Conservation (phyloP, 2,797 vertebrate species). For the Channa striata region DNA sequence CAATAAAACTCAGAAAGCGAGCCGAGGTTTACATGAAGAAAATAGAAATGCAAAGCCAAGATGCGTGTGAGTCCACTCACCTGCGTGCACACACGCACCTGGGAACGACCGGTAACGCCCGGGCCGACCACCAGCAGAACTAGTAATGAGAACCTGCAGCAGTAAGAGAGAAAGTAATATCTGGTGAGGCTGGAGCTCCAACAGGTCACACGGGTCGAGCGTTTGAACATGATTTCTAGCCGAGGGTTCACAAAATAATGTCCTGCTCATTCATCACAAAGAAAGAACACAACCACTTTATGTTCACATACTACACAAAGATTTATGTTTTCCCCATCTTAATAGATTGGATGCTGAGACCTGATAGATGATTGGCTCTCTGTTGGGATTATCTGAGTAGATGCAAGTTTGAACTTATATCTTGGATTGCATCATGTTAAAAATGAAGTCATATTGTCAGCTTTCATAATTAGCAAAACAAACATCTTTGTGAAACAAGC, state of each 20-base stretch:
- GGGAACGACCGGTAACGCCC: constrained; percentile 6
- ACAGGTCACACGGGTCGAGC: background rate
- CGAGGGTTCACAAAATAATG: background rate
- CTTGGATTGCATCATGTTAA: too few relatives aligned
- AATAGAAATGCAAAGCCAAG: background rate
- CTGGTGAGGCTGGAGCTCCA: constrained; percentile 11
- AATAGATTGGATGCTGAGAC: constrained; percentile 16
- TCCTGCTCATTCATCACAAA: constrained; percentile 25
- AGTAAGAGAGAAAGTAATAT: constrained; percentile 10
- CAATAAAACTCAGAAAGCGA: constrained; percentile 1
- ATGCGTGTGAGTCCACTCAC: constrained; percentile 22
- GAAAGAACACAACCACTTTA: constrained; percentile 26
- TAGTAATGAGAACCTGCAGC: constrained; percentile 36
- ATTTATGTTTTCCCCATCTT: constrained; percentile 27
- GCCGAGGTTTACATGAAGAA: background rate
- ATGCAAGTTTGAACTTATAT: too few relatives aligned
- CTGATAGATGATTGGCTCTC: constrained; percentile 44
- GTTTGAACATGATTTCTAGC: constrained; percentile 19
- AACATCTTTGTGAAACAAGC: too few relatives aligned
- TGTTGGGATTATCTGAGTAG: constrained; percentile 35
- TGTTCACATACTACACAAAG: constrained; percentile 30
- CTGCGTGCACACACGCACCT: constrained; percentile 22
- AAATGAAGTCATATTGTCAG: too few relatives aligned
- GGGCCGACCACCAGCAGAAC: constrained; percentile 11
- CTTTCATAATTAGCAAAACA: too few relatives aligned